These are phyloP conservation scores for Irena cyanogastra DNA, from an alignment of 2,113 vertebrate species.

Conservation along the genomic window DNA sequence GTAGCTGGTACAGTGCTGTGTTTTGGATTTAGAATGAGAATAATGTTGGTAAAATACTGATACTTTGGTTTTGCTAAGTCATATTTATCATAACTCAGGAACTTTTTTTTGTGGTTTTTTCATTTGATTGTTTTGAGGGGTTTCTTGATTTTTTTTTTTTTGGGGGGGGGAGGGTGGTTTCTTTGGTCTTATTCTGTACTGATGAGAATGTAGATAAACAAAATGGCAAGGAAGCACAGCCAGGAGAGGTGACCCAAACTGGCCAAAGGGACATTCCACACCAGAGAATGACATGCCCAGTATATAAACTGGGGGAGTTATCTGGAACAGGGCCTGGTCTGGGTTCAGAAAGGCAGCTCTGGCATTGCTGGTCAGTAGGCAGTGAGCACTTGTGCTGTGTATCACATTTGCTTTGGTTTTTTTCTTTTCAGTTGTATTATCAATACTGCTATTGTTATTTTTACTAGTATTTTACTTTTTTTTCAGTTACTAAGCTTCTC, in stretches of 20 bases:
- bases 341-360: background rate
- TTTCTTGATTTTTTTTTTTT: too few relatives aligned
- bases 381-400: too few relatives aligned
- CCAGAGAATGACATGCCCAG: background rate
- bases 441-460: too few relatives aligned
- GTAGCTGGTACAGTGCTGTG: background rate
- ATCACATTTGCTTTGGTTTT: background rate
- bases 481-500: background rate
- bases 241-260: background rate
- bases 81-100: background rate
- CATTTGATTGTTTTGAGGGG: background rate
- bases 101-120: background rate
- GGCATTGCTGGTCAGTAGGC: too few relatives aligned
- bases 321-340: background rate
- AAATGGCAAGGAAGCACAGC: background rate
- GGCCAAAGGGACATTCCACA: background rate
- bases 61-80: background rate
- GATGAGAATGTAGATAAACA: background rate
- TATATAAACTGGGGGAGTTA: background rate
- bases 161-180: fast-evolving
- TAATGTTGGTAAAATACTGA: background rate
- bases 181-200: background rate
- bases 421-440: too few relatives aligned
- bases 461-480: background rate
- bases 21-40: background rate